Evolutionary conservation across 2,797 vertebrate genomes (phyloP), one percentile per base, ranked within the genome.

Genomic region (Chlorospingus semifuscus): DNA sequence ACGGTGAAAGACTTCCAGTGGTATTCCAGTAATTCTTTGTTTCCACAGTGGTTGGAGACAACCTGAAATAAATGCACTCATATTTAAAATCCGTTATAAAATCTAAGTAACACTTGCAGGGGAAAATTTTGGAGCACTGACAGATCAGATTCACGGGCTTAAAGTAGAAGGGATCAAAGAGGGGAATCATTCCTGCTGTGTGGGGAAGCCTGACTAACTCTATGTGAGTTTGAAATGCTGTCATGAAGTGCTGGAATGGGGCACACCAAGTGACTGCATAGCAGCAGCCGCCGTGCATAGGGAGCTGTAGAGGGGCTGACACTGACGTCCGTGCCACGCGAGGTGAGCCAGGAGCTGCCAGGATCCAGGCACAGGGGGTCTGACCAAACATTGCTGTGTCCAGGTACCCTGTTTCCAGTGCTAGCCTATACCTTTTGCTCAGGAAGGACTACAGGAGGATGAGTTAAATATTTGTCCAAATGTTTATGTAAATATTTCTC

Each of bases 131-230:
- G 53, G 61, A 89, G 39, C 4, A 4, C 57, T 72, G 32, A 39
- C 71, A 89, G 72, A 59, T 89, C 0, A 0, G 30, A 57, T 83
- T 92, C 16, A 14, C 8, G 32, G 78, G n/a, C 68, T 89, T 89
- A 74, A 90, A 89, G 87, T n/a, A 80, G 71, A 87, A 88, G 24
- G 32, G 41, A n/a, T 82, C 60, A 59, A 76, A 55, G 39, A 83
- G 59, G 19, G 39, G 46, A 64, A 37, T 83, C 22, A 24, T 85
- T 74, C 71, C 83, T 83, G 20, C 26, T 0, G 2, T 44, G 57
- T 66, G 57, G 39, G 63, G 68, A 68, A 85, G 56, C n/a, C 75
- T 70, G 49, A 27, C 32, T 66, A n/a, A 6, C 26, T 77, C 34
- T 6, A 2, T 50, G 66, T 82, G 66, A 71, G 80, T 60, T 83